phyloP scores from a whole-genome alignment of 2,888 invertebrate genomes.

The Trypoxylon attenuatum region DNA sequence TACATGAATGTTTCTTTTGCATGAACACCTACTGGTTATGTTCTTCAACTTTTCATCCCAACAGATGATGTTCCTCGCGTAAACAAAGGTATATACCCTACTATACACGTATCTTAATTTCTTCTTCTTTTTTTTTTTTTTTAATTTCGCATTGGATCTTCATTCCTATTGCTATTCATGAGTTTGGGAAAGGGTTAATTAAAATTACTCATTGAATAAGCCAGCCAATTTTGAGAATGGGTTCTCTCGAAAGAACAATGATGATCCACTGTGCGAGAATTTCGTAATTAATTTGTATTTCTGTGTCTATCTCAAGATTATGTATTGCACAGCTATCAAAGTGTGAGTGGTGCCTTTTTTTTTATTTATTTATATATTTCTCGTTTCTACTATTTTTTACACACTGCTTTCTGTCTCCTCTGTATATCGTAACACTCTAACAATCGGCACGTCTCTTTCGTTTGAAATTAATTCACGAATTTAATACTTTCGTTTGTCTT shows the following conservation, averaged over 20 bases:
- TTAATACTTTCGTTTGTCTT: too few relatives aligned
- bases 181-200: background rate
- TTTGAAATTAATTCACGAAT: slow-evolving; percentile 5
- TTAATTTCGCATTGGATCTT: slow-evolving; percentile 39
- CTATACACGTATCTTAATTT: slow-evolving; percentile 57
- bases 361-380: too few relatives aligned
- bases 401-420: background rate
- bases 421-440: background rate
- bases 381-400: background rate
- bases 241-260: background rate
- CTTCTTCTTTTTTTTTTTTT: slow-evolving; percentile 40
- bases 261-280: slow-evolving; percentile 23
- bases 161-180: background rate
- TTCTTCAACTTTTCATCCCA: slow-evolving; percentile 67
- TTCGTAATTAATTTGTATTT: background rate
- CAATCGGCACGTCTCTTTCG: background rate
- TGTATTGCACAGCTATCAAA: background rate
- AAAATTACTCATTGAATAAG: too few relatives aligned
- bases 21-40: slow-evolving; percentile 70
- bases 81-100: slow-evolving; percentile 71
- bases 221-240: too few relatives aligned
- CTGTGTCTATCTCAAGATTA: background rate
- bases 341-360: too few relatives aligned
- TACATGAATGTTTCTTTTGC: slow-evolving; percentile 72
- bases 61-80: slow-evolving; percentile 71